A percentile compares a stretch with the other conserved stretches of the same genome.
These are phyloP conservation scores for Muscicapa adusta DNA, from an alignment of 2,113 vertebrate species.

Conservation along the genomic window DNA sequence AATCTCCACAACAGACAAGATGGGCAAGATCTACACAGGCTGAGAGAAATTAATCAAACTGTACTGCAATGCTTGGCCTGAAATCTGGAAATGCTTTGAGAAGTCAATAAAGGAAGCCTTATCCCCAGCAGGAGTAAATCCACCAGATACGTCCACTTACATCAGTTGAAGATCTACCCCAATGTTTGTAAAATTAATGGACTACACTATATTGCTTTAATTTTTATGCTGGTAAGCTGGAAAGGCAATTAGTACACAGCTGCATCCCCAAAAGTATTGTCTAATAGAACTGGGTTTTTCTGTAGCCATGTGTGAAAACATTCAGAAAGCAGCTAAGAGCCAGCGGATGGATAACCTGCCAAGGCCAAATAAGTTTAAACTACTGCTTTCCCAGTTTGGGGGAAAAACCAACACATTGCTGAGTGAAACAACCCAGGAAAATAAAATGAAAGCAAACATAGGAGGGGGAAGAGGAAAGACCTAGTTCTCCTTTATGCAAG, in stretches of 20 bases:
- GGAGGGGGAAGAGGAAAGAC: background rate
- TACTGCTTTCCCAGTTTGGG: background rate
- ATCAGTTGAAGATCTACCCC: background rate
- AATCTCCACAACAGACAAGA: conserved; percentile 49
- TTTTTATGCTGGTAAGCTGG: background rate
- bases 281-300: background rate
- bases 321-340: background rate
- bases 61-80: background rate
- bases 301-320: background rate
- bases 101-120: conserved; percentile 11
- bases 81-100: conserved; percentile 23
- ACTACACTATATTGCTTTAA: background rate
- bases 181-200: conserved; percentile 5
- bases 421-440: background rate
- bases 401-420: background rate
- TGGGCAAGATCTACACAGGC: conserved; percentile 52
- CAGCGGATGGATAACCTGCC: background rate
- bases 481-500: background rate
- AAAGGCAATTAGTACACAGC: conserved; percentile 23
- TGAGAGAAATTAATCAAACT: conserved; percentile 69
- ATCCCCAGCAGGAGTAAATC: conserved; percentile 4
- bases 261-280: background rate
- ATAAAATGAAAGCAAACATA: background rate
- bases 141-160: background rate
- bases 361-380: background rate